Evolutionary conservation across 2,888 invertebrate species (phyloP), one percentile per base, ranked within the genome.

Genomic region (Tupiocoris notatus): DNA sequence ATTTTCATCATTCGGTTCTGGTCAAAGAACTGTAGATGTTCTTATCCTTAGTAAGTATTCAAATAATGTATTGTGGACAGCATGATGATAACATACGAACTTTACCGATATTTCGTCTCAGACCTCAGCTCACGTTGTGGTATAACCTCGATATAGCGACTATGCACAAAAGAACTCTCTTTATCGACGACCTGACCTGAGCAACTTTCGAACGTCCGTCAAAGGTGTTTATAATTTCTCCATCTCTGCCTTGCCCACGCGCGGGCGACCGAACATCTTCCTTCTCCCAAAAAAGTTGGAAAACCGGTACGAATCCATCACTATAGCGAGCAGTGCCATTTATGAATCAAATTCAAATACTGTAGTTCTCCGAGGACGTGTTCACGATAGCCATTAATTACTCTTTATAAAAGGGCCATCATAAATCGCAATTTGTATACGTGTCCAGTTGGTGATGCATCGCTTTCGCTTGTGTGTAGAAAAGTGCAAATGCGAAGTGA

Each of bases 371-470:
- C 18, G 3, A 12, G 39, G 6, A 3, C 39, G 12, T 39, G 39
- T 39, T 39, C 39, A 12, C 39, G 62, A 18, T n/a, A 17, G n/a
- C 25, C 23, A 65, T 65, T 20, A 17, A 65, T 65, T 25, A 65
- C 65, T 20, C 25, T 7, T 17, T 39, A n/a, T n/a, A 17, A 65
- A 65, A 65, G n/a, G 65, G 18, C 17, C 25, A 20, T 39, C 39
- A 24, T 65, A 65, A 65, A 65, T 65, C 65, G 65, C 39, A 65
- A 65, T 65, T 65, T 65, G 65, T 65, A 39, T 20, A 17, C 1
- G 18, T 61, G 61, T 65, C 65, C 25, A 39, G 24, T 25, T 18
- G 65, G 39, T 39, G 65, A 65, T 25, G 39, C 25, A 65, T 65
- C 39, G 65, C 39, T 12, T 39, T 3, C 39, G 39, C 39, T 39